Conservation (phyloP, 1,140 invertebrate genomes). For the Drosophila sturtevanti region DNA sequence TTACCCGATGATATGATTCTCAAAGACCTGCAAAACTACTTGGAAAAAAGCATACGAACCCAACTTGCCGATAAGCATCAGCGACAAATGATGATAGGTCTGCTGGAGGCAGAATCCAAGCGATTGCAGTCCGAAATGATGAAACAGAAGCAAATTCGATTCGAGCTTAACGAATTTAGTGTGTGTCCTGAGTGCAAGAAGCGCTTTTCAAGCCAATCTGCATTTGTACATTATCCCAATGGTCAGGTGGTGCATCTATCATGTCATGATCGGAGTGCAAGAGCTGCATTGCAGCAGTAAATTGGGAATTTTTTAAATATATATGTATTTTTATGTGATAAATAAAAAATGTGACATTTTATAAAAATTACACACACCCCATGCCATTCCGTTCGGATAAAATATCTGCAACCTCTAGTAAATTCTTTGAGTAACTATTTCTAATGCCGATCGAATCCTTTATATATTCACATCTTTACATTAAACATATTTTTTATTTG, state of each 20-base stretch:
- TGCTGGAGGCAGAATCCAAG: conserved; percentile 92
- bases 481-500: conserved; percentile 64
- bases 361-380: neutral
- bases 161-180: conserved; percentile 92
- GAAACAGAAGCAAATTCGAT: conserved; percentile 90
- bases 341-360: conserved; percentile 6
- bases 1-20: conserved; percentile 91
- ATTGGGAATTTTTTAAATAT: neutral
- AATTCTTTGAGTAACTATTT: neutral
- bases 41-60: conserved; percentile 90
- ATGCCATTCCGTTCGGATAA: neutral
- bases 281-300: conserved; percentile 40
- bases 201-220: conserved; percentile 94
- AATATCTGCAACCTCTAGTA: neutral
- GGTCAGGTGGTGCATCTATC: conserved; percentile 96
- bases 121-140: conserved; percentile 91
- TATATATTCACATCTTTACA: conserved; percentile 14
- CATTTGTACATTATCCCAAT: conserved; percentile 95
- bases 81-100: conserved; percentile 90
- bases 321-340: conserved; percentile 42
- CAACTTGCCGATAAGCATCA: conserved; percentile 88
- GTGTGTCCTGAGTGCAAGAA: conserved; percentile 96
- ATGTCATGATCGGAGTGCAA: conserved; percentile 84
- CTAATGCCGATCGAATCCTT: neutral
- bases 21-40: conserved; percentile 88